Base-by-base conservation (phyloP, 2,113 vertebrate genomes). In the Accipiter virgatus region DNA sequence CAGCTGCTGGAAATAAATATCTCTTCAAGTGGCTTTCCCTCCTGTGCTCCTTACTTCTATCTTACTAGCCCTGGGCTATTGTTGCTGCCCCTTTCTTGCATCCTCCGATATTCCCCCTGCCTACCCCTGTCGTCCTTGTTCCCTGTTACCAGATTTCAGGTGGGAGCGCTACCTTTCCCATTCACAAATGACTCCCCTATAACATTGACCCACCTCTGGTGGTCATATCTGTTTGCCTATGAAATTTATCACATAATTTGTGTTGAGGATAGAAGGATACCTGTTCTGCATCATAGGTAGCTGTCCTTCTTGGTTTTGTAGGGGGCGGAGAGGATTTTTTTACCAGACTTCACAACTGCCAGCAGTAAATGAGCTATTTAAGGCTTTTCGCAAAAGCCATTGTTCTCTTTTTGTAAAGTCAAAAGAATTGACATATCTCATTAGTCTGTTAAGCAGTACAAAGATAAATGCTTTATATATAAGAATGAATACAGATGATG, bases 371-470 rank as follows among this genome's bases (percentile, higher is more conserved):
- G 86, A 95, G 58, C 81, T 96, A 61, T 81, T 92, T 74, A 90
- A 90, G 68, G 15, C 40, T 75, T 93, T 78, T 58, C 42, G 36
- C 83, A 95, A 48, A 86, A 89, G n/a, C 55, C 15, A 36, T 75
- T 89, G 91, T 85, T 97, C 85, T 78, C 40, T 75, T 48, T 62
- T 52, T 66, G 22, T 85, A 68, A 95, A 94, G 93, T 77, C 56
- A 62, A 88, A 95, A 86, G 65, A 85, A 91, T 56, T 81, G 77
- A 87, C 61, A 66, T 72, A 77, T 85, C 95, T 97, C 84, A 93
- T 97, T 95, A 95, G 62, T 77, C 62, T 82, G n/a, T 84, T 93
- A 90, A 96, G 29, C 42, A 79, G 86, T 71, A 91, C 78, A 62
- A 87, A 94, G 84, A 95, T 94, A 94, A 95, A 96, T 95, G 86